Percentiles rank a stretch among this genome's conserved stretches.
Evolutionary conservation across 2,888 invertebrate genomes (phyloP).

Genomic region (Thymelicus acteon): DNA sequence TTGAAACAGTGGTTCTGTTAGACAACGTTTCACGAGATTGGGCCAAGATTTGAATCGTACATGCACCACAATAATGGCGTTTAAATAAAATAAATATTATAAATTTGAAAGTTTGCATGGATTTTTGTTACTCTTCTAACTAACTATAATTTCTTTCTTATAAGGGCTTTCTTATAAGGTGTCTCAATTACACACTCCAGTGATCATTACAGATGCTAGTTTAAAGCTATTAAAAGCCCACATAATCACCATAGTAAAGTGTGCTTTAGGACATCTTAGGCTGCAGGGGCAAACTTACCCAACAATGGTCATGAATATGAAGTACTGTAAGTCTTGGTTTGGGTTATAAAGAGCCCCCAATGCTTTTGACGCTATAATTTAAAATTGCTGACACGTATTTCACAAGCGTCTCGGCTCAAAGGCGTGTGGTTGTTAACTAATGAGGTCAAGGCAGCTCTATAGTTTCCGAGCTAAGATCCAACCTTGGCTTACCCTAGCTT

Average conservation of each 20-base stretch:
- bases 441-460: constrained; percentile 10
- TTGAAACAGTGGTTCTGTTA: no score
- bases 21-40: no score
- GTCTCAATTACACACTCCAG: no score
- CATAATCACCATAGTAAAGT: neutral
- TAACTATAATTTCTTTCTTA: no score
- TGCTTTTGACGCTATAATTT: neutral
- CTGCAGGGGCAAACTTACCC: neutral
- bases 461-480: neutral
- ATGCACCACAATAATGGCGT: no score
- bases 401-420: constrained; percentile 3
- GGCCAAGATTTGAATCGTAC: no score
- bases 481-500: constrained; percentile 8
- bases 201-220: no score
- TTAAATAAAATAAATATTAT: no score
- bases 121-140: no score
- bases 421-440: constrained; percentile 7
- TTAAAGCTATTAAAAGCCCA: neutral
- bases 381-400: constrained; percentile 10
- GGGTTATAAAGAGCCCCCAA: neutral
- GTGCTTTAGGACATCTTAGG: neutral
- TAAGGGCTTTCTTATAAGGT: no score
- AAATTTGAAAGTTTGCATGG: no score
- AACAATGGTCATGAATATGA: constrained; percentile 1
- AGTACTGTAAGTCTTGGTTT: neutral